phyloP scores from a whole-genome alignment of 1,140 invertebrate genomes.

The Manduca sexta region DNA sequence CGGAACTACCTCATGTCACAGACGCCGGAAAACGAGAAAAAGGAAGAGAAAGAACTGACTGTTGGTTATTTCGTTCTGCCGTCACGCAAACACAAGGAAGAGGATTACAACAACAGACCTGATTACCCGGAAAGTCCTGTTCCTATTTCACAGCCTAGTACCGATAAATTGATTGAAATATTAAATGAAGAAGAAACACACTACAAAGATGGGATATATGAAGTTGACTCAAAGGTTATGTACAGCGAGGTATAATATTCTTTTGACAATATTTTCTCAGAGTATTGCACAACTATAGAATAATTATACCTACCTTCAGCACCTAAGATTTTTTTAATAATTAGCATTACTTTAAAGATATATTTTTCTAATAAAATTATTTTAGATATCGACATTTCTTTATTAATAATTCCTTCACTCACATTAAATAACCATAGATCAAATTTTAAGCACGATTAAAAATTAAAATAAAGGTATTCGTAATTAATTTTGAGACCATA shows the following conservation, averaged over 20 bases:
- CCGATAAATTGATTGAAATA: conserved; percentile 54
- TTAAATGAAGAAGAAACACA: conserved; percentile 40
- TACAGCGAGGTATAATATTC: conserved; percentile 41
- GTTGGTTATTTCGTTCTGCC: conserved; percentile 53
- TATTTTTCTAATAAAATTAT: too few species aligned
- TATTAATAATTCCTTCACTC: too few species aligned
- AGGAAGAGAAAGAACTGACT: conserved; percentile 28
- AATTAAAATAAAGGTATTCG: too few species aligned
- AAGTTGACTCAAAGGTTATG: conserved; percentile 23
- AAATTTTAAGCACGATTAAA: too few species aligned
- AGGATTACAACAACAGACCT: conserved; percentile 45
- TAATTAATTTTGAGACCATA: too few species aligned
- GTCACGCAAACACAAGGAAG: conserved; percentile 43
- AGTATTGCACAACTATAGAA: neutral
- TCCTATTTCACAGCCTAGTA: conserved; percentile 29
- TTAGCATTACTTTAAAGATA: too few species aligned
- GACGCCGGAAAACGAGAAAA: conserved; percentile 27
- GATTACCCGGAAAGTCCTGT: conserved; percentile 57
- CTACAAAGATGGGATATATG: conserved; percentile 33
- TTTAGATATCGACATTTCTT: too few species aligned
- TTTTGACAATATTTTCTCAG: neutral
- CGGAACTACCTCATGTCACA: conserved; percentile 38
- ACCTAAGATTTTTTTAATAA: too few species aligned
- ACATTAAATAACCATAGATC: too few species aligned
- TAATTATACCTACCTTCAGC: too few species aligned